A percentile compares a stretch with the other conserved stretches of the same genome.
phyloP scores from a whole-genome alignment of 2,888 invertebrate species.

The Xanthorhoe spadicearia region DNA sequence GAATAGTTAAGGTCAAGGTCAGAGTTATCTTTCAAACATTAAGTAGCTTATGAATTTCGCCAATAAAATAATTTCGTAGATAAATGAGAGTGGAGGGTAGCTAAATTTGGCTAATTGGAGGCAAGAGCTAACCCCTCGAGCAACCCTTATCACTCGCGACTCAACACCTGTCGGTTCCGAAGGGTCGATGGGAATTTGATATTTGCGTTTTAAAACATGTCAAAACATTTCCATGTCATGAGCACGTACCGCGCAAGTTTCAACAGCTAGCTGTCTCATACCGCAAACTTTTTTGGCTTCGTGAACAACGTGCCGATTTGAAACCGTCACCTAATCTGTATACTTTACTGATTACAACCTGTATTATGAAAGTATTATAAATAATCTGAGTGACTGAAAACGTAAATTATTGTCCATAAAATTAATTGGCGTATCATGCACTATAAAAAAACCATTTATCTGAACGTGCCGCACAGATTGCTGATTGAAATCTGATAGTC shows the following conservation, averaged over 20 bases:
- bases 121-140: conserved; percentile 48
- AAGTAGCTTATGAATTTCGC: conserved; percentile 29
- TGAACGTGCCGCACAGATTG: conserved; percentile 54
- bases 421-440: conserved; percentile 33
- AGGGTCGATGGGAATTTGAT: conserved; percentile 53
- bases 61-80: conserved; percentile 36
- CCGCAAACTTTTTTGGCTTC: conserved; percentile 26
- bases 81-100: conserved; percentile 40
- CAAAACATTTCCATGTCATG: conserved; percentile 59
- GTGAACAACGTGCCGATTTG: conserved; percentile 7
- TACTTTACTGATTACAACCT: conserved; percentile 14
- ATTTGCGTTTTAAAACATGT: conserved; percentile 57
- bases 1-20: not conserved
- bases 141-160: conserved; percentile 63
- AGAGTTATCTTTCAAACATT: conserved; percentile 11
- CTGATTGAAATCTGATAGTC: conserved; percentile 68
- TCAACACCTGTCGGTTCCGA: conserved; percentile 61
- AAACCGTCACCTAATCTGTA: not conserved
- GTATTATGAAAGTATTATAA: conserved; percentile 22
- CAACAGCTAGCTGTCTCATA: conserved; percentile 30
- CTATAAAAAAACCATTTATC: conserved; percentile 39
- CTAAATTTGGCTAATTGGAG: conserved; percentile 56
- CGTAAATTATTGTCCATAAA: conserved; percentile 27
- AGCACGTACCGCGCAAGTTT: conserved; percentile 27
- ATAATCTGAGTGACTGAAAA: conserved; percentile 22